Evolutionary conservation across 2,888 invertebrate genomes (phyloP), one percentile per base, ranked within the genome.

Genomic region (Galerucella pusilla): DNA sequence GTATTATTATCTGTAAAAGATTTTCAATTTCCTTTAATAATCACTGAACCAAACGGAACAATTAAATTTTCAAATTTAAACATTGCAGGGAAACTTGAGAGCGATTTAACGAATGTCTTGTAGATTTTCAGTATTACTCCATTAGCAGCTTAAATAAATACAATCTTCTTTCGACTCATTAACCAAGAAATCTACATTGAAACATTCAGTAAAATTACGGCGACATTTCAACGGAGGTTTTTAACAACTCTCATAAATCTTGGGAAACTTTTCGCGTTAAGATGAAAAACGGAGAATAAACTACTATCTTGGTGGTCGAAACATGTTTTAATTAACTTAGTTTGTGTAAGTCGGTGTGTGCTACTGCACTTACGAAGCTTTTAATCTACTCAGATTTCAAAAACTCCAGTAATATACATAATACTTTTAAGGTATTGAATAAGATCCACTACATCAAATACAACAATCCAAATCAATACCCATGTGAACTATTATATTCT

Each of bases 261-360:
- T 65, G 9, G 12, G 52, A 45, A 71, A 71, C 45, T 71, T 71
- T 65, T 71, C 65, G 71, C 71, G 45, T 71, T 65, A 65, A 57
- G 65, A 71, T 71, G 57, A 71, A 65, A 71, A 71, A 54, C 65
- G 71, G 71, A 57, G 45, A 65, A 71, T 65, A 71, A 64, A 65
- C 65, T 71, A 57, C 42, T 71, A 71, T 71, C 71, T 42, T 25
- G n/a, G 45, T 45, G 12, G 71, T 57, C 71, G 42, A 61, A 71
- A 71, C 71, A 57, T 46, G 64, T 52, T 65, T 63, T 71, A 71
- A 71, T 71, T 71, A 71, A 71, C 57, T 71, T 42, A 9, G 65
- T 69, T 61, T 61, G 57, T 71, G 45, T 65, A 57, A 20, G 2
- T 45, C 16, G 46, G 25, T 60, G 28, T 45, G 42, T 20, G 46